These are phyloP conservation scores for Acanthopagrus latus DNA, from an alignment of 2,797 vertebrate species.

Conservation along the genomic window DNA sequence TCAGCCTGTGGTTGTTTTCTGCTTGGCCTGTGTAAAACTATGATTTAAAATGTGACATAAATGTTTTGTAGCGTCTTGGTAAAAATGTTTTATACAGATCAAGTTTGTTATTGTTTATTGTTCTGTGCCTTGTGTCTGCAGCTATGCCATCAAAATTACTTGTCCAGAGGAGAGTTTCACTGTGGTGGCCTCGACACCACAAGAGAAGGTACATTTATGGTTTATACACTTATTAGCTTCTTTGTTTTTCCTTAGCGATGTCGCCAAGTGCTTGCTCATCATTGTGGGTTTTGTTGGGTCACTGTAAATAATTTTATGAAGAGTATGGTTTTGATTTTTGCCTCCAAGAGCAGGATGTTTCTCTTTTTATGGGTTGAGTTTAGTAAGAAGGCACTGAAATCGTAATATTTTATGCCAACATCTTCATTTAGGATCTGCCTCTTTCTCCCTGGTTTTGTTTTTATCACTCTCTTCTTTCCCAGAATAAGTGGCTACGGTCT, in stretches of 20 bases:
- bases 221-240: not conserved
- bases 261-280: too few species aligned
- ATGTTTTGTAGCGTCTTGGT: not conserved
- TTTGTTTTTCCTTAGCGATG: not conserved
- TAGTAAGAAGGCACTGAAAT: not conserved
- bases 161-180: slow-evolving; percentile 95
- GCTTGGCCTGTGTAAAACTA: too few species aligned
- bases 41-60: too few species aligned
- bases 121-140: slow-evolving; percentile 63
- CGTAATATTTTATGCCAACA: not conserved
- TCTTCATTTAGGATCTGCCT: too few species aligned
- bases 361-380: not conserved
- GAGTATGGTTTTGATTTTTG: too few species aligned
- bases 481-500: slow-evolving; percentile 95
- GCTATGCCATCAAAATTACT: slow-evolving; percentile 93
- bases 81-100: not conserved
- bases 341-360: too few species aligned
- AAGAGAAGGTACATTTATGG: slow-evolving; percentile 90
- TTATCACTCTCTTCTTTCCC: slow-evolving; percentile 9
- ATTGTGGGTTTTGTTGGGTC: too few species aligned
- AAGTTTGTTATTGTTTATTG: not conserved
- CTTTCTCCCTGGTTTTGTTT: not conserved
- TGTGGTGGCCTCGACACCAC: slow-evolving; percentile 91
- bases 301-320: too few species aligned
- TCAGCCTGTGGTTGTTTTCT: not conserved